Base-by-base conservation (phyloP, 2,113 vertebrate genomes). In the Mastomys coucha region DNA sequence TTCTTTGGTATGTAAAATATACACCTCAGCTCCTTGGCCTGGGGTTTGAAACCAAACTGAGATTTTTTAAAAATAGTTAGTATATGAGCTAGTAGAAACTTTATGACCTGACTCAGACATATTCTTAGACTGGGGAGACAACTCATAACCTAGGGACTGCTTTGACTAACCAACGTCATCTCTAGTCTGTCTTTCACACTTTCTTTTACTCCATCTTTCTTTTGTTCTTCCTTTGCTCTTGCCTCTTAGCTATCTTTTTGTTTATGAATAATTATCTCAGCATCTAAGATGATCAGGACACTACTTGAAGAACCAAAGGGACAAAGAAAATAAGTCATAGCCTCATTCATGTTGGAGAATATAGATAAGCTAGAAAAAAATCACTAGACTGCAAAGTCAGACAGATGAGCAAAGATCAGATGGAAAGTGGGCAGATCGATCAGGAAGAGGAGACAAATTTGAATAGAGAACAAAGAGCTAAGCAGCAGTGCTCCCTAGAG, bases 311-410 rank as follows among this genome's bases (percentile, higher is more conserved):
- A 78, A 75, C 45, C 76, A 39, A 87, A 42, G 69, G 82, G 10
- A 26, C 24, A 65, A 78, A 92, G 76, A 31, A 73, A 77, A 65
- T 39, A 91, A 96, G 16, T 65, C 73, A 81, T 39, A 22, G 39
- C 1, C 16, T n/a, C 12, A 56, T 60, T 94, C 86, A 45, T 76
- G 16, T 8, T 39, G 63, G 24, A 2, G 58, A 7, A 94, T 3
- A 42, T 11, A 51, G n/a, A 93, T 14, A 24, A 56, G 22, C 77
- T 77, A 49, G 76, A 11, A 16, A 84, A 76, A 84, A 12, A 39
- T 36, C 94, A 93, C 88, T 31, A 85, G 82, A 86, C 93, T 65
- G n/a, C 73, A 89, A 94, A 70, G 31, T 75, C 75, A 96, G 94
- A 89, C 49, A 89, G 84, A 94, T 82, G 87, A 77, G 45, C 67